phyloP scores from a whole-genome alignment of 2,888 invertebrate species.

The Lissonota sp. region DNA sequence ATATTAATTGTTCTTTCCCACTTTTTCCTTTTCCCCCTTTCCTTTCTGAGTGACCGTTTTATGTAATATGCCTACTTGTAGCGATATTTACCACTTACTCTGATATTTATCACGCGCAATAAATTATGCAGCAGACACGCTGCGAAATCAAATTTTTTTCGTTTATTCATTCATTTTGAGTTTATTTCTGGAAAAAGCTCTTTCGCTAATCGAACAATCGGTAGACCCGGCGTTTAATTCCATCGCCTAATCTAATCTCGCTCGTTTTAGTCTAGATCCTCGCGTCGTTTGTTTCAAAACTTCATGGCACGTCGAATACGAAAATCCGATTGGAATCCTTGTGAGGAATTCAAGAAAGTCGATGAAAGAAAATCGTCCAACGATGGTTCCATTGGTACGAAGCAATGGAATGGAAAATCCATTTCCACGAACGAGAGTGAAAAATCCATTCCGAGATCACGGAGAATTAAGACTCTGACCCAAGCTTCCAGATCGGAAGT shows the following conservation, averaged over 20 bases:
- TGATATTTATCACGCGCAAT: slow-evolving; percentile 79
- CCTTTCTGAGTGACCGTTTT: slow-evolving; percentile 57
- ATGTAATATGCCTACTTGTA: slow-evolving; percentile 50
- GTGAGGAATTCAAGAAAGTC: slow-evolving; percentile 51
- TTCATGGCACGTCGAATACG: slow-evolving; percentile 28
- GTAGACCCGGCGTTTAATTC: not conserved
- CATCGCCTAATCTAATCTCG: not conserved
- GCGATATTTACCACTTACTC: slow-evolving; percentile 51
- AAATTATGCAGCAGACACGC: slow-evolving; percentile 76
- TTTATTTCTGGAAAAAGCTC: no score
- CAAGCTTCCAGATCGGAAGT: slow-evolving; percentile 69
- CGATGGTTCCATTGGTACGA: not conserved
- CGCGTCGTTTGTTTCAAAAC: not conserved
- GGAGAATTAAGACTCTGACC: slow-evolving; percentile 69
- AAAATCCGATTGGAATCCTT: slow-evolving; percentile 51
- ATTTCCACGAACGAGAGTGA: slow-evolving; percentile 13
- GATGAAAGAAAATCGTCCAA: slow-evolving; percentile 15
- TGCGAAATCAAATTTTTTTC: slow-evolving; percentile 69
- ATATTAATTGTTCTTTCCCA: no score
- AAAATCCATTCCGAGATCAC: not conserved
- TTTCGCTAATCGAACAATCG: not conserved
- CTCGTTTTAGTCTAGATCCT: not conserved
- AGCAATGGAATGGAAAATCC: not conserved
- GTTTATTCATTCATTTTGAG: no score
- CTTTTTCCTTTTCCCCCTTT: not conserved